Evolutionary conservation across 2,797 vertebrate genomes (phyloP).

Genomic region (Mormyrus proboscirostris): DNA sequence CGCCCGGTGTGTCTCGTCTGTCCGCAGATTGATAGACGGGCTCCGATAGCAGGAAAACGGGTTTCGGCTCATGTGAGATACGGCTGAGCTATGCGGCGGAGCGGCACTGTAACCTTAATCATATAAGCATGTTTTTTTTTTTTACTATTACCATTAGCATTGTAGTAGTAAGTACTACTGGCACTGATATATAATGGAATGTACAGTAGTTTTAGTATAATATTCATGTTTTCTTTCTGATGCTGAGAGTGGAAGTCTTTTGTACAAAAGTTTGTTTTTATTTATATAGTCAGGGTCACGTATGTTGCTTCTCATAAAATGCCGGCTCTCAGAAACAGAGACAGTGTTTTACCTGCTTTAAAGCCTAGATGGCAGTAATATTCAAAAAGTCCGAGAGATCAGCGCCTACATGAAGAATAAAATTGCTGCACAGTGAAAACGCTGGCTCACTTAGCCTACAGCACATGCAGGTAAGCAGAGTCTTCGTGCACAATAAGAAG

Average conservation of each 20-base stretch:
- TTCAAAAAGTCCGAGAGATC: constrained; percentile 24
- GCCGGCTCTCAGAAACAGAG: not conserved
- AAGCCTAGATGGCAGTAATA: constrained; percentile 42
- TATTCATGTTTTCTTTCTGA: not conserved
- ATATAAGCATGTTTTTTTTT: not conserved
- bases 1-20: not conserved
- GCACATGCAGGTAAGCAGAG: constrained; percentile 34
- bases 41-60: not conserved
- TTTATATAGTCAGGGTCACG: not conserved
- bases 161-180: not conserved
- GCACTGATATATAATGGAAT: not conserved
- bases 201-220: not conserved
- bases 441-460: constrained; percentile 30
- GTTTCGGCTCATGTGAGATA: not conserved
- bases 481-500: constrained; percentile 4
- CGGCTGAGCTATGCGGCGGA: not conserved
- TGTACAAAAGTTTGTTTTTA: not conserved
- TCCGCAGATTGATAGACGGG: not conserved
- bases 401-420: constrained; percentile 23
- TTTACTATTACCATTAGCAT: not conserved
- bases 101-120: not conserved
- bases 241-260: not conserved
- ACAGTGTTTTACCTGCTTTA: constrained; percentile 28
- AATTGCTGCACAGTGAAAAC: constrained; percentile 29
- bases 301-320: not conserved